A percentile compares a stretch with the other conserved stretches of the same genome.
These are phyloP conservation scores for Dryococelus australis DNA, from an alignment of 2,888 invertebrate species.

Conservation along the genomic window DNA sequence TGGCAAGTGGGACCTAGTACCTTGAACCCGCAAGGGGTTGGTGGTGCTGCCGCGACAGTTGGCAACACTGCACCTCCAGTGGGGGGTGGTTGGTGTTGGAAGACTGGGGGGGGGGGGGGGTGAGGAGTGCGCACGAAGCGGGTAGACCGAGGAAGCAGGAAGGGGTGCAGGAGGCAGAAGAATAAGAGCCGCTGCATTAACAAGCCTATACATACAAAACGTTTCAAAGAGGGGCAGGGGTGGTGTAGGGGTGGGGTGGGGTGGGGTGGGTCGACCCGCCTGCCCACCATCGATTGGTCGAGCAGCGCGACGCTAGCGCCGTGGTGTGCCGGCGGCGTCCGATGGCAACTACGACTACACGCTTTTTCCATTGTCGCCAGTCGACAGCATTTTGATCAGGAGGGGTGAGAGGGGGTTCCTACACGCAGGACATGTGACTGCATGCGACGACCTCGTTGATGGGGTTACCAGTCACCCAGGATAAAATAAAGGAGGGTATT, in stretches of 20 bases:
- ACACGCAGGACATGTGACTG: too few relatives aligned
- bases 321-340: neutral
- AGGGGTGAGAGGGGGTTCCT: too few relatives aligned
- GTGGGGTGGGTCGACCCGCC: neutral
- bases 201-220: slow-evolving; percentile 16
- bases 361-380: slow-evolving; percentile 10
- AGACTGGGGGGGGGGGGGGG: neutral
- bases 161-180: neutral
- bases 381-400: neutral
- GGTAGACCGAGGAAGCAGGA: neutral
- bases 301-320: neutral
- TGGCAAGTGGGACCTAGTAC: too few relatives aligned
- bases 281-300: slow-evolving; percentile 2
- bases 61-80: neutral
- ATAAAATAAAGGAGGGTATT: too few relatives aligned
- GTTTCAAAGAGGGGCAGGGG: neutral
- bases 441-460: too few relatives aligned
- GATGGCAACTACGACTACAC: neutral
- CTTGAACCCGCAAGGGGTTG: too few relatives aligned
- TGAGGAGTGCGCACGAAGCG: neutral
- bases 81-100: too few relatives aligned
- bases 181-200: slow-evolving; percentile 3
- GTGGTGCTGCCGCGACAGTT: neutral
- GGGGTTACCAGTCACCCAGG: too few relatives aligned
- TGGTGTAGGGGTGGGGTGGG: neutral